A percentile compares a stretch with the other conserved stretches of the same genome.
These are phyloP conservation scores for Lophius piscatorius DNA, from an alignment of 2,113 vertebrate species.

Conservation along the genomic window DNA sequence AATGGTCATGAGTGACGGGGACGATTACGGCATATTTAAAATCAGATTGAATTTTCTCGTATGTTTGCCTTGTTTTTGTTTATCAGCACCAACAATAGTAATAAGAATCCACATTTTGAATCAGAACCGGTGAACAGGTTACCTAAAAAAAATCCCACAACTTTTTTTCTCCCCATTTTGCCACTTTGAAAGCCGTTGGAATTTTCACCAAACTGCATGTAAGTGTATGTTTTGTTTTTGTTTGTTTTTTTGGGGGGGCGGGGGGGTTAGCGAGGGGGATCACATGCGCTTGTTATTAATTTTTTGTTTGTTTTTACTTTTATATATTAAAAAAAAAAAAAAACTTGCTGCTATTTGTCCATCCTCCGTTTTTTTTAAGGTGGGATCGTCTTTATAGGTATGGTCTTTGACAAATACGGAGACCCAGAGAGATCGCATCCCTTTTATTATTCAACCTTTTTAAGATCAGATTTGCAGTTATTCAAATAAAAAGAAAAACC, in stretches of 20 bases:
- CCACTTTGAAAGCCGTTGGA: conserved; percentile 37
- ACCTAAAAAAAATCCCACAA: not conserved
- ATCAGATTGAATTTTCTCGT: conserved; percentile 4
- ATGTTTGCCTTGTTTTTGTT: conserved; percentile 14
- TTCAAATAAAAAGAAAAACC: conserved; percentile 74
- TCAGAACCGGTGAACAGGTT: not conserved
- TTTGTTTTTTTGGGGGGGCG: too few species aligned
- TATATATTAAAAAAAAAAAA: conserved; percentile 23
- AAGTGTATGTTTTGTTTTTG: conserved; percentile 27
- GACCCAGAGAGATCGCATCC: conserved; percentile 48
- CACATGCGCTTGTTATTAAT: conserved; percentile 44
- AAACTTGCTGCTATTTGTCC: conserved; percentile 70
- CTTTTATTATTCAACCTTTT: conserved; percentile 74
- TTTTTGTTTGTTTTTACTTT: conserved; percentile 54
- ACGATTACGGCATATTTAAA: not conserved
- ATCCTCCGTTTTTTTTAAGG: conserved; percentile 56
- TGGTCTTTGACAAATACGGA: conserved; percentile 50
- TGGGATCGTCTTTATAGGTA: conserved; percentile 55
- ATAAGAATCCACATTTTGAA: too few species aligned
- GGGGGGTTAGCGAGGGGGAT: conserved; percentile 15
- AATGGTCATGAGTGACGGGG: not conserved
- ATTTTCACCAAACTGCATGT: conserved; percentile 60
- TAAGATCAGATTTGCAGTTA: conserved; percentile 75
- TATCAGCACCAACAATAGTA: too few species aligned
- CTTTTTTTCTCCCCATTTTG: conserved; percentile 26